A percentile compares a stretch with the other conserved stretches of the same genome.
Evolutionary conservation across 2,113 vertebrate species (phyloP).

Genomic region (Poeciliopsis turrubarensis): DNA sequence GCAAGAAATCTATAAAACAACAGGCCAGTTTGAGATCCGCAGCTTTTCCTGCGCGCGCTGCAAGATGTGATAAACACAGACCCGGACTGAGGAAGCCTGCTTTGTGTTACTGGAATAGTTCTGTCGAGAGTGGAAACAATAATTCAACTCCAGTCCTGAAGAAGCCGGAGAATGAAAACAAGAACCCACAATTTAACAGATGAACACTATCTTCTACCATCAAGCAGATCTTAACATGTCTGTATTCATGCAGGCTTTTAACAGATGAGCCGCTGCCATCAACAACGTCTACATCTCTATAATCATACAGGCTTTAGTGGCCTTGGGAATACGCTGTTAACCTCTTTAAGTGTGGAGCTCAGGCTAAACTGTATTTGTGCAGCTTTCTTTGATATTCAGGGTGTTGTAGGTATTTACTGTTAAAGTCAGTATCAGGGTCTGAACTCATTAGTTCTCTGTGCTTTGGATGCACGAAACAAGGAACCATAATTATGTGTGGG

Average conservation of each 20-base stretch:
- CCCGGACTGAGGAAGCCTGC: slow-evolving; percentile 37
- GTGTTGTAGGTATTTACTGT: slow-evolving; percentile 14
- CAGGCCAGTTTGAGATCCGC: slow-evolving; percentile 36
- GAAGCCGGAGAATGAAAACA: slow-evolving; percentile 54
- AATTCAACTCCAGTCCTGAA: slow-evolving; percentile 58
- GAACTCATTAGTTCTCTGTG: slow-evolving; percentile 51
- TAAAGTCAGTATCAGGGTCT: slow-evolving; percentile 27
- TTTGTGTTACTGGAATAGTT: slow-evolving; percentile 54
- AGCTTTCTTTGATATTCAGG: slow-evolving; percentile 1
- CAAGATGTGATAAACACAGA: slow-evolving; percentile 55
- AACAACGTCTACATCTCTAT: not conserved
- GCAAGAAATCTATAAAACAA: slow-evolving; percentile 22
- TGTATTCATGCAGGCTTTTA: not conserved
- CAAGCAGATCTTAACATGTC: not conserved
- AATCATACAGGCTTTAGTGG: slow-evolving; percentile 1
- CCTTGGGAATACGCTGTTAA: not conserved
- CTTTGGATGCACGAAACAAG: slow-evolving; percentile 47
- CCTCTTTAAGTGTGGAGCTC: not conserved
- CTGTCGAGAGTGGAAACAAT: slow-evolving; percentile 58
- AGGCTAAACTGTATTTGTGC: not conserved
- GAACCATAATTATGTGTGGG: slow-evolving; percentile 54
- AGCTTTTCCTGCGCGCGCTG: slow-evolving; percentile 1
- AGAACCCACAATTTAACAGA: slow-evolving; percentile 42
- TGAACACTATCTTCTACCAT: slow-evolving; percentile 17
- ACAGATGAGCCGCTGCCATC: not conserved